phyloP scores from a whole-genome alignment of 2,113 vertebrate species.

The Calonectris borealis region DNA sequence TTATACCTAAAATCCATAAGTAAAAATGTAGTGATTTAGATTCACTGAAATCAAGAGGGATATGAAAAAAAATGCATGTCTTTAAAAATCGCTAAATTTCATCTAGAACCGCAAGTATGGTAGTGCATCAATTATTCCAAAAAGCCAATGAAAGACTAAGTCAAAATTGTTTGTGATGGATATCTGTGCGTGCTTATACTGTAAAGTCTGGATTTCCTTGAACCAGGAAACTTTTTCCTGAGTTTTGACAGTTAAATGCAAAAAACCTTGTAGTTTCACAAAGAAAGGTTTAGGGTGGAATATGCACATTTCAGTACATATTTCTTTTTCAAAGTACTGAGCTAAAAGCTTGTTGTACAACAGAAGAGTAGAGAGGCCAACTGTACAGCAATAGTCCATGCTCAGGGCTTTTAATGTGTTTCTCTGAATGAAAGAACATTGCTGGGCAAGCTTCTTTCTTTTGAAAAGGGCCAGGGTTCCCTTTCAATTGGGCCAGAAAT shows the following conservation, averaged over 20 bases:
- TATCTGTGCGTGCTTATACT: neutral
- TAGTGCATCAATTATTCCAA: neutral
- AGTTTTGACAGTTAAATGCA: neutral
- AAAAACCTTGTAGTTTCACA: neutral
- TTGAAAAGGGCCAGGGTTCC: neutral
- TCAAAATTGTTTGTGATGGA: neutral
- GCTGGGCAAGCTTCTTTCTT: neutral
- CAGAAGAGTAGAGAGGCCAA: neutral
- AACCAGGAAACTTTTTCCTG: neutral
- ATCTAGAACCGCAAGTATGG: neutral
- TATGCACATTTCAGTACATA: neutral
- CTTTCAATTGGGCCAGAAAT: neutral
- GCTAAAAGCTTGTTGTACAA: neutral
- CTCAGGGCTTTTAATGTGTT: neutral
- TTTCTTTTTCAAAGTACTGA: neutral
- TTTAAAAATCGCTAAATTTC: neutral
- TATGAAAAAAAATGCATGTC: neutral
- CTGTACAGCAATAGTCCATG: neutral
- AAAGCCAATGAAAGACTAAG: neutral
- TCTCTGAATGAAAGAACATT: neutral
- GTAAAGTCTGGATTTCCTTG: constrained; percentile 24
- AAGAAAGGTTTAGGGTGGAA: neutral
- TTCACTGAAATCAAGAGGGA: neutral
- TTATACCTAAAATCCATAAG: neutral
- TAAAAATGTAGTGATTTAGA: neutral